phyloP scores from a whole-genome alignment of 2,797 vertebrate species.

The Lophotriccus pileatus region DNA sequence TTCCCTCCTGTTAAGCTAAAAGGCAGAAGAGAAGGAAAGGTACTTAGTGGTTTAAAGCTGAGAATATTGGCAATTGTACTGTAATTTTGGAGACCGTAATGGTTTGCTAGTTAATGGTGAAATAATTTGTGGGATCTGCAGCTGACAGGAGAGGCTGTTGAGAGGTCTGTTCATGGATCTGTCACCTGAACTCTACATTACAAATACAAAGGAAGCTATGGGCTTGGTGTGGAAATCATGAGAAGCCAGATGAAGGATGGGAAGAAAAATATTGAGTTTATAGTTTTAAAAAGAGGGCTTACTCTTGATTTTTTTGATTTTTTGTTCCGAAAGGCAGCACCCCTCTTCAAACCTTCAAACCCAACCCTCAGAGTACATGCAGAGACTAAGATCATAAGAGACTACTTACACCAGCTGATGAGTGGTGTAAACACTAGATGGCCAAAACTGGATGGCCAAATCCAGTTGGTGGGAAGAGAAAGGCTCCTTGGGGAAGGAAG shows the following conservation, averaged over 20 bases:
- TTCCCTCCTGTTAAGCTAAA: not conserved
- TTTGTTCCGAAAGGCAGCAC: not conserved
- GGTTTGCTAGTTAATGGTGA: slow-evolving; percentile 22
- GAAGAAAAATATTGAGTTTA: not conserved
- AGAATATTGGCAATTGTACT: not conserved
- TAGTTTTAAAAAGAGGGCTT: not conserved
- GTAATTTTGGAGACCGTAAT: not conserved
- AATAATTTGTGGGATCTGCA: not conserved
- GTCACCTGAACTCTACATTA: not conserved
- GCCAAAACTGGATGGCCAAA: not conserved
- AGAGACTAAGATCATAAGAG: not conserved
- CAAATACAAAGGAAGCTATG: not conserved
- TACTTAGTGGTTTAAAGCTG: slow-evolving; percentile 49
- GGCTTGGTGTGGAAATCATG: not conserved
- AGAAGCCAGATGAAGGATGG: not conserved
- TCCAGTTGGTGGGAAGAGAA: not conserved
- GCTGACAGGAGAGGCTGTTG: not conserved
- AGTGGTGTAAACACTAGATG: not conserved
- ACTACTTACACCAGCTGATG: not conserved
- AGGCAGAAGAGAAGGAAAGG: not conserved
- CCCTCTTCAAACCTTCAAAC: not conserved
- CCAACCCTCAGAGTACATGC: not conserved
- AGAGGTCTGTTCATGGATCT: not conserved
- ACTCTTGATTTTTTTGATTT: not conserved
- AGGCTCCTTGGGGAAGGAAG: not conserved